Conservation (phyloP, 2,888 invertebrate species). For the Xanthorhoe spadicearia region DNA sequence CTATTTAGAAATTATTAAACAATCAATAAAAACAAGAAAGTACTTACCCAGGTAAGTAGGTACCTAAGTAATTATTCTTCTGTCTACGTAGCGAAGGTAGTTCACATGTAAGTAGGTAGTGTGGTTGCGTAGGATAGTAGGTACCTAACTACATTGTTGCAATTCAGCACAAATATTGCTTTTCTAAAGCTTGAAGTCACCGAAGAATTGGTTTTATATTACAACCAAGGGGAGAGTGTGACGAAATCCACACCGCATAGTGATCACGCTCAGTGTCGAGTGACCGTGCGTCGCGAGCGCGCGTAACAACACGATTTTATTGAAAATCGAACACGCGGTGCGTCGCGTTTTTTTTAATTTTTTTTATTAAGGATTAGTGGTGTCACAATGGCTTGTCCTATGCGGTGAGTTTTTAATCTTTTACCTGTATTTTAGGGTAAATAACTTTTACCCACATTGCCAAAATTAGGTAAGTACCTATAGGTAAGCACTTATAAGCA, state of each 20-base stretch:
- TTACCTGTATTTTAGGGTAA: too few relatives aligned
- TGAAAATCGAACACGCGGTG: conserved; percentile 36
- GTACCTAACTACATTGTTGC: conserved; percentile 8
- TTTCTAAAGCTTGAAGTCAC: conserved; percentile 22
- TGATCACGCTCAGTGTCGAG: conserved; percentile 50
- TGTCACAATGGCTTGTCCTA: conserved; percentile 74
- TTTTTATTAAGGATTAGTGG: conserved; percentile 32
- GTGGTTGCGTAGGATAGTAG: too few relatives aligned
- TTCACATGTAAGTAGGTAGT: not conserved
- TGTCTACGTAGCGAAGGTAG: too few relatives aligned
- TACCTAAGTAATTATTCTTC: not conserved
- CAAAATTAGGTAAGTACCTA: not conserved
- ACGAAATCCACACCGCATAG: conserved; percentile 56
- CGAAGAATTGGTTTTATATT: conserved; percentile 49
- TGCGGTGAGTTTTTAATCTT: conserved; percentile 62
- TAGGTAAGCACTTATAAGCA: too few relatives aligned
- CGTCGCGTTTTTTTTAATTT: conserved; percentile 29
- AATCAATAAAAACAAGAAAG: too few relatives aligned
- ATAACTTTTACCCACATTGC: too few relatives aligned
- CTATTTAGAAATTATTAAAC: too few relatives aligned
- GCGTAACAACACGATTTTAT: conserved; percentile 31
- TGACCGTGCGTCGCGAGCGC: conserved; percentile 57
- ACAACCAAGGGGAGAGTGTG: conserved; percentile 53
- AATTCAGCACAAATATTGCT: conserved; percentile 7
- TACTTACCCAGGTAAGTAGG: not conserved